Evolutionary conservation across 2,797 vertebrate species (phyloP).

Genomic region (Spinus pinus): DNA sequence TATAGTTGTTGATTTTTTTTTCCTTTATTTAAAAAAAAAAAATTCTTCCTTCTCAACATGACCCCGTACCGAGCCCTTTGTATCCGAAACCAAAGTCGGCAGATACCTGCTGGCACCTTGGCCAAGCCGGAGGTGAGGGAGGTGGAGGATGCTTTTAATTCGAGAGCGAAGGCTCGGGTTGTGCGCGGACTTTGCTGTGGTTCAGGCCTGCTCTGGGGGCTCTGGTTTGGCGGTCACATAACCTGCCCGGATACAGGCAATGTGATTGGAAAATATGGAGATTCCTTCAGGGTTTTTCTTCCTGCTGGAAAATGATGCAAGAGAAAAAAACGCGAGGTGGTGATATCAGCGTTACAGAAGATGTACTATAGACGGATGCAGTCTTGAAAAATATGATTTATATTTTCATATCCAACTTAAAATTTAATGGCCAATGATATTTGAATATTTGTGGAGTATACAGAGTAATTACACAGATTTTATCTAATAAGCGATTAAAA

Average conservation of each 20-base stretch:
- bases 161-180: background rate
- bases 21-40: accelerated
- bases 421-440: background rate
- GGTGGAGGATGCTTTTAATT: conserved; percentile 60
- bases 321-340: background rate
- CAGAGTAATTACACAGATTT: background rate
- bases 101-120: conserved; percentile 8
- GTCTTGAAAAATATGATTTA: background rate
- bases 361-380: background rate
- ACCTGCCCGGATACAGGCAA: background rate
- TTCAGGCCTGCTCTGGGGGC: conserved; percentile 46
- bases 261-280: conserved; percentile 10
- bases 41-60: background rate
- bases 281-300: background rate
- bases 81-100: conserved; percentile 19
- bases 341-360: background rate
- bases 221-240: background rate
- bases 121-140: background rate
- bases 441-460: background rate
- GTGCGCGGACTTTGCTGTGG: conserved; percentile 4
- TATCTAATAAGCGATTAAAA: background rate
- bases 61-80: background rate
- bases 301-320: background rate
- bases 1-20: no score
- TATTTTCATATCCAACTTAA: background rate